These are phyloP conservation scores for Neostethus bicornis DNA, from an alignment of 2,797 vertebrate genomes.

Conservation along the genomic window DNA sequence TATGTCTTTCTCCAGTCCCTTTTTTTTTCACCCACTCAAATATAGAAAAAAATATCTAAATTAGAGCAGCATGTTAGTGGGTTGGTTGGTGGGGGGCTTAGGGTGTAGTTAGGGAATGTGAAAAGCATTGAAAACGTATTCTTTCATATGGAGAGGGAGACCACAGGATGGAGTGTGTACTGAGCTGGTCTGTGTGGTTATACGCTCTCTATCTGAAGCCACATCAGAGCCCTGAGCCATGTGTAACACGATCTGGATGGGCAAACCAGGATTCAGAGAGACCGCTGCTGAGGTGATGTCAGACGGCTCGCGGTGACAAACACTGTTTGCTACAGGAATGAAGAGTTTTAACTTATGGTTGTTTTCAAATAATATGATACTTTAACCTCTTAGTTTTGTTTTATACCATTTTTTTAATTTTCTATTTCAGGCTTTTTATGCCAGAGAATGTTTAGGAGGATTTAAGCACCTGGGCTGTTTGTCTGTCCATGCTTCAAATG, in stretches of 20 bases:
- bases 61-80: conserved; percentile 60
- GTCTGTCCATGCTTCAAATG: too few species aligned
- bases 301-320: conserved; percentile 55
- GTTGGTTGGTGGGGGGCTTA: conserved; percentile 1
- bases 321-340: conserved; percentile 42
- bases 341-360: conserved; percentile 21
- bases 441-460: too few species aligned
- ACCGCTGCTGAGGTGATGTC: conserved; percentile 65
- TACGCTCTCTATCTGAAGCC: conserved; percentile 69
- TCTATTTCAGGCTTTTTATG: too few species aligned
- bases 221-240: conserved; percentile 73
- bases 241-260: conserved; percentile 73
- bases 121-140: conserved; percentile 70
- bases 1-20: conserved; percentile 31
- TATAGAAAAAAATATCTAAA: conserved; percentile 42
- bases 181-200: conserved; percentile 66
- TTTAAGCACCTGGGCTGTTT: too few species aligned
- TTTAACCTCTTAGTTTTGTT: conserved; percentile 22
- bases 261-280: conserved; percentile 63
- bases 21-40: neutral
- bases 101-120: conserved; percentile 59
- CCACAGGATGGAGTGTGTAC: conserved; percentile 67
- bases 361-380: too few species aligned
- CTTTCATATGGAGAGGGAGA: conserved; percentile 64
- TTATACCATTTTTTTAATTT: too few species aligned